These are phyloP conservation scores for Megaceryle torquata DNA, from an alignment of 2,113 vertebrate genomes.

Conservation along the genomic window DNA sequence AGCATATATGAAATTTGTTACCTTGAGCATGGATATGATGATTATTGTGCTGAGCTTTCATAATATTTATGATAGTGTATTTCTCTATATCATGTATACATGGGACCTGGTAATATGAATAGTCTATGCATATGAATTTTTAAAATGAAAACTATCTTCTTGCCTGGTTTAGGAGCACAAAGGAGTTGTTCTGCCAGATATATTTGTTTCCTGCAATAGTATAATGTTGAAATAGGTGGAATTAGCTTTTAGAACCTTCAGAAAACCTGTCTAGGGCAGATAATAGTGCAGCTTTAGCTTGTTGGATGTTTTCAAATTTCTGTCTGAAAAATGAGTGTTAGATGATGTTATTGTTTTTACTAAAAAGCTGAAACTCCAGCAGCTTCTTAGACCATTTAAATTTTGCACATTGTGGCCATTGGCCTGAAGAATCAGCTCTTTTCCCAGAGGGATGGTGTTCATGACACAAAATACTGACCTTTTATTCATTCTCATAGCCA, in stretches of 20 bases:
- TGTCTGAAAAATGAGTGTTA: not conserved
- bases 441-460: not conserved
- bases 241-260: not conserved
- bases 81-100: not conserved
- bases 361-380: not conserved
- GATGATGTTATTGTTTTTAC: not conserved
- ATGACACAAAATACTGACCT: not conserved
- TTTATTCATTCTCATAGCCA: not conserved
- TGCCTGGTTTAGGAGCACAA: not conserved
- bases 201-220: not conserved
- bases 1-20: not conserved
- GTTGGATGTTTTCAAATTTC: not conserved
- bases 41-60: not conserved
- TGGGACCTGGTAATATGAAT: not conserved
- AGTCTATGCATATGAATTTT: not conserved
- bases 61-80: not conserved
- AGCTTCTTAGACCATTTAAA: not conserved
- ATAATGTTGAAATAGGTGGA: not conserved
- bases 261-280: not conserved
- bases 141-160: not conserved
- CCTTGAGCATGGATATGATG: not conserved
- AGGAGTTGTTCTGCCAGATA: not conserved
- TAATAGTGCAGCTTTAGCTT: not conserved
- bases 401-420: not conserved
- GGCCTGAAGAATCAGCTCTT: not conserved